phyloP scores from a whole-genome alignment of 1,140 invertebrate genomes.

The Drosophila quadrilineata region DNA sequence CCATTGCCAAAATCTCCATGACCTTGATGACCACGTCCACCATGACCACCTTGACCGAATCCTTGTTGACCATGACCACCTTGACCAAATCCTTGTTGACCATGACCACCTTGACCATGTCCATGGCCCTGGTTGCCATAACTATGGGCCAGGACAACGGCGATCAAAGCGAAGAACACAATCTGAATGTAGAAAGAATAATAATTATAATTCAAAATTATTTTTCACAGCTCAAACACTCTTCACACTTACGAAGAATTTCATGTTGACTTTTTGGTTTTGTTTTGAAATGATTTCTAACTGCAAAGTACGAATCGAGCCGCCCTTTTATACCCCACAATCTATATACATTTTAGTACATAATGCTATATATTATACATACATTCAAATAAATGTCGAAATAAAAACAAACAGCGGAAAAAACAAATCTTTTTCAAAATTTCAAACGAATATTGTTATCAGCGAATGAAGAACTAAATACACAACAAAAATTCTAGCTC shows the following conservation, averaged over 20 bases:
- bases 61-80: constrained; percentile 37
- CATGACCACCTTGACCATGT: constrained; percentile 1
- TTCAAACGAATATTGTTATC: neutral
- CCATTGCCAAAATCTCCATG: constrained; percentile 25
- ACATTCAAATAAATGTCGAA: constrained; percentile 17
- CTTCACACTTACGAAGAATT: constrained; percentile 48
- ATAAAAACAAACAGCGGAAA: constrained; percentile 9
- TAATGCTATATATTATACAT: neutral
- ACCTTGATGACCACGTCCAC: constrained; percentile 13
- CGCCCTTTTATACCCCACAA: constrained; percentile 28
- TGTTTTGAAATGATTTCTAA: constrained; percentile 24
- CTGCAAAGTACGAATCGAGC: neutral
- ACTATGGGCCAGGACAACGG: constrained; percentile 24
- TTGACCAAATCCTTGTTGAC: constrained; percentile 26
- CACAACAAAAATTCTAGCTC: too few relatives aligned
- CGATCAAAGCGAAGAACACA: constrained; percentile 49
- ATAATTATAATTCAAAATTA: too few relatives aligned
- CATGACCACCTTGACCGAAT: constrained; percentile 19
- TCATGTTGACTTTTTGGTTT: constrained; percentile 32
- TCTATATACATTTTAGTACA: neutral
- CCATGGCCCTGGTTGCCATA: too few relatives aligned
- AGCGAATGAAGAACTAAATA: neutral
- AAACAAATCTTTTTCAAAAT: neutral
- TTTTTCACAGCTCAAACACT: too few relatives aligned
- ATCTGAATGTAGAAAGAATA: too few relatives aligned